phyloP scores from a whole-genome alignment of 2,113 vertebrate genomes.

The Callionymus lyra region DNA sequence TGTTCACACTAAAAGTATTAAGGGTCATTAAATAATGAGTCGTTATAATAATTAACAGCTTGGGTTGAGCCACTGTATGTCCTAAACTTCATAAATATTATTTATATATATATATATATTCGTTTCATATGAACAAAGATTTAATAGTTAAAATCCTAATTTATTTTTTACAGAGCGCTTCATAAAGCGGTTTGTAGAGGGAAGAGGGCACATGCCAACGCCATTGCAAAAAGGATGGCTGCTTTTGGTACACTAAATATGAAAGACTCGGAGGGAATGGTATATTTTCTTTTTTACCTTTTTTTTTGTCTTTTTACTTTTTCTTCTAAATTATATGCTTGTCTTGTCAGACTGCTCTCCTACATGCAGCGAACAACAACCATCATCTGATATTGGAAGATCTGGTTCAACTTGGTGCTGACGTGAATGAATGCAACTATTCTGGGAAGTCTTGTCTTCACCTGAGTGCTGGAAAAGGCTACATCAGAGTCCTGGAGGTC shows the following conservation, averaged over 20 bases:
- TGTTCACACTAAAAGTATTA: too few relatives aligned
- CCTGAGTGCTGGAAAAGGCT: constrained; percentile 73
- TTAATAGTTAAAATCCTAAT: too few relatives aligned
- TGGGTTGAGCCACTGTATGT: too few relatives aligned
- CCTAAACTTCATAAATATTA: too few relatives aligned
- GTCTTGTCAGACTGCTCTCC: constrained; percentile 69
- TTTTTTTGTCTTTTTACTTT: background rate
- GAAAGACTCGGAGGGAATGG: constrained; percentile 70
- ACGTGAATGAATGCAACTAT: constrained; percentile 61
- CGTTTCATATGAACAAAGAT: too few relatives aligned
- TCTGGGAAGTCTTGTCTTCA: constrained; percentile 74
- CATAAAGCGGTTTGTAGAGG: constrained; percentile 69
- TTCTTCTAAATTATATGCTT: background rate
- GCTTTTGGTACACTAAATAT: constrained; percentile 61
- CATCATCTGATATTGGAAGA: constrained; percentile 76
- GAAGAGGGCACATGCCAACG: constrained; percentile 66
- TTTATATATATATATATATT: too few relatives aligned
- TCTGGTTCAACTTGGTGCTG: constrained; percentile 72
- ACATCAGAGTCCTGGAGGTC: constrained; percentile 72
- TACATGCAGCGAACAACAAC: constrained; percentile 75
- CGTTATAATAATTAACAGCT: too few relatives aligned
- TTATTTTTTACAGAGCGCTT: constrained; percentile 55
- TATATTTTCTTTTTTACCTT: constrained; percentile 22
- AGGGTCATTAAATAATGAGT: too few relatives aligned
- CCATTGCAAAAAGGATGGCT: constrained; percentile 66